A percentile compares a stretch with the other conserved stretches of the same genome.
These are phyloP conservation scores for Lasius platythorax DNA, from an alignment of 2,888 invertebrate genomes.

Conservation along the genomic window DNA sequence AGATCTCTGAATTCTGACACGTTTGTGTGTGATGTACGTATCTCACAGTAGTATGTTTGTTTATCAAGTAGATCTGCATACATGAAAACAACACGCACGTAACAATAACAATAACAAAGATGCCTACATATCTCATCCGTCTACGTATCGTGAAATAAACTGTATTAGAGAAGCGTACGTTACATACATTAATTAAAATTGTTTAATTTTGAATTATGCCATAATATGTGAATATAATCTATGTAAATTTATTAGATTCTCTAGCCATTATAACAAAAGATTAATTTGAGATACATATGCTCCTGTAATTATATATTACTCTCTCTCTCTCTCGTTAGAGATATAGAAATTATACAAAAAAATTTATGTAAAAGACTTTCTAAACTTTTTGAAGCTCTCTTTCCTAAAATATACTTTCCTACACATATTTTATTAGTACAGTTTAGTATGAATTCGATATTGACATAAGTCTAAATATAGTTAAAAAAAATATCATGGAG, in stretches of 20 bases:
- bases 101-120: background rate
- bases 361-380: background rate
- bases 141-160: background rate
- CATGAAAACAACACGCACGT: background rate
- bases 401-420: background rate
- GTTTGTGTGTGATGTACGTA: background rate
- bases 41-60: conserved; percentile 3
- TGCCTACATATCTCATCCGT: background rate
- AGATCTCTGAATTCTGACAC: background rate
- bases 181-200: background rate
- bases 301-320: background rate
- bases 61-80: conserved; percentile 6
- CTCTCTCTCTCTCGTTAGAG: background rate
- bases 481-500: background rate
- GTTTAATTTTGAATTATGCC: background rate
- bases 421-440: background rate
- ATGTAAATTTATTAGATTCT: background rate
- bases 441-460: background rate
- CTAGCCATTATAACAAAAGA: background rate
- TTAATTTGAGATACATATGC: background rate
- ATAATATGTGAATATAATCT: background rate
- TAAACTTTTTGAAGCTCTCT: background rate
- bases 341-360: background rate
- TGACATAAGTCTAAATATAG: background rate
- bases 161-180: background rate